These are phyloP conservation scores for Chrysina gloriosa DNA, from an alignment of 2,888 invertebrate genomes.

Conservation along the genomic window DNA sequence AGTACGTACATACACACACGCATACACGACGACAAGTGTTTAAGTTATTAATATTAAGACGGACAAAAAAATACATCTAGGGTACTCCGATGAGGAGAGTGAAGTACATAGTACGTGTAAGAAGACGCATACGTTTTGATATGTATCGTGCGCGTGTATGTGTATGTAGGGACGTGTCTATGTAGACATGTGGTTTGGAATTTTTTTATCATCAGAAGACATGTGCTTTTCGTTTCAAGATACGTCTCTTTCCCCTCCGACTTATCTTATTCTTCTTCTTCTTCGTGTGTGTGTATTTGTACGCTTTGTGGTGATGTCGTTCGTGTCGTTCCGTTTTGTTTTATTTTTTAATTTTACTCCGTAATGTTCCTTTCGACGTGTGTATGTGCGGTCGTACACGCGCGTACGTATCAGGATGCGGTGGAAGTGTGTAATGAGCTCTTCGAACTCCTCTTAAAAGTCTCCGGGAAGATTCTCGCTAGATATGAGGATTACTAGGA, in stretches of 20 bases:
- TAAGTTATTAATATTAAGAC: constrained; percentile 31
- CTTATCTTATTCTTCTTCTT: neutral
- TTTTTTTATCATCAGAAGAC: neutral
- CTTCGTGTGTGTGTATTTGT: neutral
- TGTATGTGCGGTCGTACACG: too few species aligned
- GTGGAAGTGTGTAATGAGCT: too few species aligned
- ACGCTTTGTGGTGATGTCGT: neutral
- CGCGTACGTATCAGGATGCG: too few species aligned
- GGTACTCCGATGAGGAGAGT: too few species aligned
- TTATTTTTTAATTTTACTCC: neutral
- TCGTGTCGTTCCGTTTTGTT: neutral
- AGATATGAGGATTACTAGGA: too few species aligned
- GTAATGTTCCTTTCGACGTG: too few species aligned
- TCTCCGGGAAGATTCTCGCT: too few species aligned
- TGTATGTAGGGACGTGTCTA: neutral
- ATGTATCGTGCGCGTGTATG: too few species aligned
- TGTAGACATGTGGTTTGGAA: constrained; percentile 4
- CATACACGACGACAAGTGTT: constrained; percentile 25
- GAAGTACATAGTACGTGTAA: too few species aligned
- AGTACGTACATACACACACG: neutral
- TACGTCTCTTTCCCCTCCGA: neutral
- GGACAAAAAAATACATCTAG: too few species aligned
- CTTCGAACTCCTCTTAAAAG: too few species aligned
- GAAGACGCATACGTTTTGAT: too few species aligned
- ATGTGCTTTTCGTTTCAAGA: constrained; percentile 12